phyloP scores from a whole-genome alignment of 2,797 vertebrate genomes.

The Clarias pachynema region DNA sequence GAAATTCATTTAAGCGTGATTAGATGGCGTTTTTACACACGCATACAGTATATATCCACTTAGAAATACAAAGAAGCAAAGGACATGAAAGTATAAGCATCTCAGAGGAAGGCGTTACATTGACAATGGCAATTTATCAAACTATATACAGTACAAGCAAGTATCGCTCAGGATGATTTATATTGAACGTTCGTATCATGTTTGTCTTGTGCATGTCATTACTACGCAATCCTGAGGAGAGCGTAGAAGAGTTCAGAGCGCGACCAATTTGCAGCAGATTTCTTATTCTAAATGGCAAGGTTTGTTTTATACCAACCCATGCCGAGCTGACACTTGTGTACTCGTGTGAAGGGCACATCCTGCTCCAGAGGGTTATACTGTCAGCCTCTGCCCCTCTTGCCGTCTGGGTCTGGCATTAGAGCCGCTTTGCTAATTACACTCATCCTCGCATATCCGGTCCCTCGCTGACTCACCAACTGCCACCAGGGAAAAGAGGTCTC shows the following conservation, averaged over 20 bases:
- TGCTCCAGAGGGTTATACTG: conserved; percentile 43
- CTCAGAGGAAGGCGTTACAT: not conserved
- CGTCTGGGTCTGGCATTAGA: conserved; percentile 50
- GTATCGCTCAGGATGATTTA: conserved; percentile 36
- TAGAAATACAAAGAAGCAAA: not conserved
- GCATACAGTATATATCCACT: not conserved
- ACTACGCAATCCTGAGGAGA: not conserved
- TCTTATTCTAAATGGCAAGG: conserved; percentile 4
- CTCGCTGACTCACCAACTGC: conserved; percentile 56
- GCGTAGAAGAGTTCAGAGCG: not conserved
- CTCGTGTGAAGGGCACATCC: conserved; percentile 29
- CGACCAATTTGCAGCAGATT: conserved; percentile 6
- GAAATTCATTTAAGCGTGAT: conserved; percentile 1
- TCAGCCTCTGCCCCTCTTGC: conserved; percentile 36
- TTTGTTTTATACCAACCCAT: not conserved
- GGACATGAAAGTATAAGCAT: not conserved
- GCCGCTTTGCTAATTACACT: conserved; percentile 55
- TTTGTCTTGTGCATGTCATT: conserved; percentile 23
- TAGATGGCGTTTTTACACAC: not conserved
- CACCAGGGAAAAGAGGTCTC: conserved; percentile 50
- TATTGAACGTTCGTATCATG: conserved; percentile 30
- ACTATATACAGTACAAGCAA: conserved; percentile 35
- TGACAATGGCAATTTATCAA: conserved; percentile 35
- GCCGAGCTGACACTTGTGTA: conserved; percentile 11
- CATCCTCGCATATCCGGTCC: conserved; percentile 48